phyloP scores from a whole-genome alignment of 1,140 invertebrate genomes.

The Drosophila dunni region DNA sequence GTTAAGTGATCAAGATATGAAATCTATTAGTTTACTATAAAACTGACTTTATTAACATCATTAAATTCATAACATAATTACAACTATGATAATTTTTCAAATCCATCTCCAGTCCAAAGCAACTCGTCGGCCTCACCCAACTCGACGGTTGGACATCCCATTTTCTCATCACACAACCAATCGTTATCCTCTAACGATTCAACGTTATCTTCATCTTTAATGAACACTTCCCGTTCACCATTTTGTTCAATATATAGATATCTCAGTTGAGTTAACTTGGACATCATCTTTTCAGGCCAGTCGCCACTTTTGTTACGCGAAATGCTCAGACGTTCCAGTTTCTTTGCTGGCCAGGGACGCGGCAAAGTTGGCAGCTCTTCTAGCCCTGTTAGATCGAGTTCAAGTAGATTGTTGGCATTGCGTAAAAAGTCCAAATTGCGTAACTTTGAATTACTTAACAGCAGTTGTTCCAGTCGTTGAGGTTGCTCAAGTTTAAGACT shows the following conservation, averaged over 20 bases:
- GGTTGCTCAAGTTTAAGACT: conserved; percentile 40
- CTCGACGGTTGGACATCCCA: conserved; percentile 24
- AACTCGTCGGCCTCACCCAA: conserved; percentile 16
- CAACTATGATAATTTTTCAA: conserved; percentile 10
- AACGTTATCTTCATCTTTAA: conserved; percentile 53
- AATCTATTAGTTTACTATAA: neutral
- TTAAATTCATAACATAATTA: conserved; percentile 6
- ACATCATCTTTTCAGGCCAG: conserved; percentile 44
- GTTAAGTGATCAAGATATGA: neutral
- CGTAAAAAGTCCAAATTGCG: conserved; percentile 49
- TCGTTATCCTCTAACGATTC: conserved; percentile 38
- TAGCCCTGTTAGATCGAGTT: conserved; percentile 60
- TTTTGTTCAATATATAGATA: conserved; percentile 51
- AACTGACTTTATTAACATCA: conserved; percentile 4
- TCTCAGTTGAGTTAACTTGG: conserved; percentile 43
- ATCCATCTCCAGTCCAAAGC: conserved; percentile 23
- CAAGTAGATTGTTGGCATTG: conserved; percentile 50
- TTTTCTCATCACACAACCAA: conserved; percentile 41
- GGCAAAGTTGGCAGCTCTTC: conserved; percentile 42
- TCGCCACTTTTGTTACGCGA: conserved; percentile 39
- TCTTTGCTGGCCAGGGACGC: conserved; percentile 27
- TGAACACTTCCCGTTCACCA: conserved; percentile 47
- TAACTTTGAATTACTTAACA: conserved; percentile 48
- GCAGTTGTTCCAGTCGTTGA: conserved; percentile 45
- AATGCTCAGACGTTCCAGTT: conserved; percentile 56